Evolutionary conservation across 2,888 invertebrate species (phyloP).

Genomic region (Luffia ferchaultella): DNA sequence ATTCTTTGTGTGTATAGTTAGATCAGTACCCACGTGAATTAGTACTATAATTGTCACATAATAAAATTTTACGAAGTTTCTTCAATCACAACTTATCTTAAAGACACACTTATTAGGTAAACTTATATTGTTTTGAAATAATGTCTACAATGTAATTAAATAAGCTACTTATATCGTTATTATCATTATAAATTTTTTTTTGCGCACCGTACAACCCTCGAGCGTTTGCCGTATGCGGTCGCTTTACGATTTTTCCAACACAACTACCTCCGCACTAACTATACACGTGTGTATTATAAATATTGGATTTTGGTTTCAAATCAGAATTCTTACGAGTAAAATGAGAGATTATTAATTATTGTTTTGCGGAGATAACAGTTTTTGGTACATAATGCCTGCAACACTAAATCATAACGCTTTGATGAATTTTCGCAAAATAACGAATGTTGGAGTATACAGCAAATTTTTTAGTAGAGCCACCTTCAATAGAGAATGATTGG

Average conservation of each 20-base stretch:
- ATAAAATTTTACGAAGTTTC: conserved; percentile 74
- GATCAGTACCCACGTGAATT: neutral
- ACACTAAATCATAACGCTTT: conserved; percentile 2
- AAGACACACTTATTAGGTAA: conserved; percentile 81
- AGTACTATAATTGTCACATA: neutral
- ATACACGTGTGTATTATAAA: conserved; percentile 16
- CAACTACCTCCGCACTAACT: conserved; percentile 25
- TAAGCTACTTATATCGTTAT: conserved; percentile 64
- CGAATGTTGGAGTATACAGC: too few species aligned
- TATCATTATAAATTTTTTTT: conserved; percentile 12
- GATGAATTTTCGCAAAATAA: too few species aligned
- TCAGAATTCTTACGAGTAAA: neutral
- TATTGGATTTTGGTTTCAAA: neutral
- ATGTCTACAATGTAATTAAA: conserved; percentile 75
- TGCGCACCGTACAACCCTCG: conserved; percentile 27
- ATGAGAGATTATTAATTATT: conserved; percentile 7
- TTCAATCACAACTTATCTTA: conserved; percentile 69
- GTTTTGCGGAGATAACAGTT: conserved; percentile 5
- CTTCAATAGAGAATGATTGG: too few species aligned
- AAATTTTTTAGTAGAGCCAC: too few species aligned
- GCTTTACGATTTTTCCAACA: conserved; percentile 47
- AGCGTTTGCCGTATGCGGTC: conserved; percentile 33
- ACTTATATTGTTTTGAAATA: conserved; percentile 71
- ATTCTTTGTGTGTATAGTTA: too few species aligned
- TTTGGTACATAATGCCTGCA: conserved; percentile 6